Conservation (phyloP, 2,797 vertebrate species). For the Nyctalus aviator region DNA sequence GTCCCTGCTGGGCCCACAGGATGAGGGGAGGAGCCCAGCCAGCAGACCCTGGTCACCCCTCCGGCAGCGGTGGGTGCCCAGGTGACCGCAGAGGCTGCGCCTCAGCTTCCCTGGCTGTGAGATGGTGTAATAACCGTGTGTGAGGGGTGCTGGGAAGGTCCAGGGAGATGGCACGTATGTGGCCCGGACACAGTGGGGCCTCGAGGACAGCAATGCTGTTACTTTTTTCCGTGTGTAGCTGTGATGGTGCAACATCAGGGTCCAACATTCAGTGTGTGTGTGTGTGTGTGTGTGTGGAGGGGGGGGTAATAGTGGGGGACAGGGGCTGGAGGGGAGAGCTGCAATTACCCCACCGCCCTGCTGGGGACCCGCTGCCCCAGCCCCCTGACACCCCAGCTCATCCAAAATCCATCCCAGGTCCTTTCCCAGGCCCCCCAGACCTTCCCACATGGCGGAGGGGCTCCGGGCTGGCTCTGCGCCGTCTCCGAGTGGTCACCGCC, state of each 20-base stretch:
- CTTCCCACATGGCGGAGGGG: not conserved
- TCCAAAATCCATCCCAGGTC: not conserved
- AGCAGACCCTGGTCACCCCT: not conserved
- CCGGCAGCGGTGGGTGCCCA: rapidly evolving
- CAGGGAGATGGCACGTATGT: rapidly evolving
- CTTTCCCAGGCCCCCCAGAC: not conserved
- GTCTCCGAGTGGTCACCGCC: rapidly evolving
- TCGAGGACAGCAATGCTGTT: rapidly evolving
- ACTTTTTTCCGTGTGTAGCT: rapidly evolving
- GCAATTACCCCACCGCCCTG: not conserved
- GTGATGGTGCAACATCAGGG: rapidly evolving
- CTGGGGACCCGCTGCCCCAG: not conserved
- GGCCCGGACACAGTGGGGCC: too few species aligned
- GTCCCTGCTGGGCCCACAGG: too few species aligned
- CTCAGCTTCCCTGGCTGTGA: not conserved
- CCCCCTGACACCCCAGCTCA: rapidly evolving
- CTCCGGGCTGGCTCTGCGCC: not conserved
- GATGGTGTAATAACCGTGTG: not conserved
- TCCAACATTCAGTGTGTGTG: rapidly evolving
- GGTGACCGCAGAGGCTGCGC: rapidly evolving
- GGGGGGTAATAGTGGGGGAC: too few species aligned
- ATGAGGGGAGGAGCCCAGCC: too few species aligned
- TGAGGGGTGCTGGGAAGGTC: not conserved
- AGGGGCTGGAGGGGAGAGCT: not conserved
- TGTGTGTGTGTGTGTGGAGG: too few species aligned